Percentiles rank a stretch among this genome's conserved stretches.
Evolutionary conservation across 2,113 vertebrate species (phyloP).

Genomic region (Tyrannus savana): DNA sequence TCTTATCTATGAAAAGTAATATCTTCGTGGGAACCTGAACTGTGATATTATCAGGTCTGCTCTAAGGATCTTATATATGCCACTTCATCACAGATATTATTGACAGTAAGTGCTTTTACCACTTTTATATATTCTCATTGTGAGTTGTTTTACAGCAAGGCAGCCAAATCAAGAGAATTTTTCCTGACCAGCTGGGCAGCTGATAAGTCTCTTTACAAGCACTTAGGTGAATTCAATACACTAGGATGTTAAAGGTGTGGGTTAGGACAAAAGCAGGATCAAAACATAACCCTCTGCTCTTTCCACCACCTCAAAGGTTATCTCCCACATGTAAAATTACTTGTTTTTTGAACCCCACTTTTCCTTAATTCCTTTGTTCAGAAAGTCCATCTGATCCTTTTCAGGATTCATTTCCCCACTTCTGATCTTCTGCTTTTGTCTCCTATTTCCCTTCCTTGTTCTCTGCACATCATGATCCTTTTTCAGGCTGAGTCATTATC

Average conservation of each 20-base stretch:
- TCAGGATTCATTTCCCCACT: background rate
- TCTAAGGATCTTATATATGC: background rate
- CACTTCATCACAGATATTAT: slow-evolving; percentile 16
- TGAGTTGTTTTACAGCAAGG: slow-evolving; percentile 25
- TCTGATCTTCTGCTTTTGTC: background rate
- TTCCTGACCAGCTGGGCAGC: slow-evolving; percentile 1
- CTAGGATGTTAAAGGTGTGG: background rate
- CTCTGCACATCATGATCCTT: background rate
- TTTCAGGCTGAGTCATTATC: background rate
- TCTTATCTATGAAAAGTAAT: background rate
- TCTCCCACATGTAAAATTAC: background rate
- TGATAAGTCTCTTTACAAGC: background rate
- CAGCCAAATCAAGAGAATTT: slow-evolving; percentile 18
- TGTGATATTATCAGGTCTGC: background rate
- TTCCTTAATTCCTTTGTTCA: background rate
- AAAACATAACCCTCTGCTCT: background rate
- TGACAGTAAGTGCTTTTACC: slow-evolving; percentile 40
- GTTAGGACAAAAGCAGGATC: background rate
- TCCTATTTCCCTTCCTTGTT: background rate
- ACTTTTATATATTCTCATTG: slow-evolving; percentile 23
- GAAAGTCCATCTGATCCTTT: background rate
- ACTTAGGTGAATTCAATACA: background rate
- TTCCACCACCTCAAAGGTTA: background rate
- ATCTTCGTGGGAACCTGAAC: background rate
- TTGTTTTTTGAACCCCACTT: background rate